Evolutionary conservation across 1,140 invertebrate species (phyloP), one percentile per base, ranked within the genome.

Genomic region (Portunus trituberculatus): DNA sequence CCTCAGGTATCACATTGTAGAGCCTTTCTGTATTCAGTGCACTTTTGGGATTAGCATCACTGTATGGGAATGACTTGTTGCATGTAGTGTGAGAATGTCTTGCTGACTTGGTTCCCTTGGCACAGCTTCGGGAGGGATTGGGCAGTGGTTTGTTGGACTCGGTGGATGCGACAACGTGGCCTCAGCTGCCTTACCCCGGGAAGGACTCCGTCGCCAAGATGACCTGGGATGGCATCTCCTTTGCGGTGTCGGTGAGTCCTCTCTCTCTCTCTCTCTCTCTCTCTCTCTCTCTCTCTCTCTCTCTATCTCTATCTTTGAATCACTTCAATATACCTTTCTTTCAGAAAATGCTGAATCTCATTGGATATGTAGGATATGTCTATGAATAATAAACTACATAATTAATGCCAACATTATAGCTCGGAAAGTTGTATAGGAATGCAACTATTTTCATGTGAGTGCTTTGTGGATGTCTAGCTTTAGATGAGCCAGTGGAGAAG

Each of bases 171-270:
- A 83, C 88, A 46, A 29, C 95, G 25, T 94, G 92, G 94, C 94
- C 96, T 48, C 95, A 95, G 59, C 96, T 92, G 39, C 94, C 92
- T 76, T 96, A 96, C 76, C 95, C 96, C 32, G 95, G 97, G 32
- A 97, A 97, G 96, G 97, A 97, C 39, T 97, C 97, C 46, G 97
- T 97, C 6, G 96, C 97, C 20, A 97, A 97, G 94, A 97, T 97
- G 97, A 97, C 97, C 16, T 96, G 96, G 96, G 97, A 97, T 96
- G 97, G 97, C 46, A 95, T 97, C 48, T 96, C 96, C 59, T 96
- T 96, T 91, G 96, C 97, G 28, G 96, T 96, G 67, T 88, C 95
- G 89, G 97, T 97, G 95, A 96, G 97, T 96, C 87, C 1, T 29
- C 28, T 45, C 29, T 48, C 93, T 93, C 20, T 92, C 94, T 89